Evolutionary conservation across 2,113 vertebrate genomes (phyloP).

Genomic region (Brevimyrus niger): DNA sequence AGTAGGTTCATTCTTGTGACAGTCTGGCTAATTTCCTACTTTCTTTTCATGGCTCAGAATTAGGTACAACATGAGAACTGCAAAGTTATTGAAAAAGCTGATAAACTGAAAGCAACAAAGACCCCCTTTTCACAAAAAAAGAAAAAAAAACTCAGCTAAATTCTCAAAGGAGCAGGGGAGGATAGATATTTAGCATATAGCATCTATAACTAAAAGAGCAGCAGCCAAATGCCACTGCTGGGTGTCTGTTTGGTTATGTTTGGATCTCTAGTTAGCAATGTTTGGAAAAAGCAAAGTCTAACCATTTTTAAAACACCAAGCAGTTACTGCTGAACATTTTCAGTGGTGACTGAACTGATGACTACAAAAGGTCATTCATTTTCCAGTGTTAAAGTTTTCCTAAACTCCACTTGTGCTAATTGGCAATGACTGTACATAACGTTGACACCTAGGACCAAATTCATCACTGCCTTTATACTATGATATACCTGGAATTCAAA

Average conservation of each 20-base stretch:
- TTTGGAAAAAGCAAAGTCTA: neutral
- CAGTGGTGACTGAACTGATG: neutral
- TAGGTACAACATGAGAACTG: neutral
- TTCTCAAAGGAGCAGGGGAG: neutral
- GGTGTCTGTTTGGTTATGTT: neutral
- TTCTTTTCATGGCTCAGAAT: neutral
- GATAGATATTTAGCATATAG: neutral
- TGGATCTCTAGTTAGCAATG: neutral
- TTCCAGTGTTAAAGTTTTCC: neutral
- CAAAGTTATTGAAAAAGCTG: neutral
- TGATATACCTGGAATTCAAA: neutral
- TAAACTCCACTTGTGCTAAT: neutral
- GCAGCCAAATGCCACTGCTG: neutral
- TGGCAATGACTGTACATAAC: neutral
- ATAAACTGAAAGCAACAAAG: neutral
- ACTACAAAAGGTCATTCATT: neutral
- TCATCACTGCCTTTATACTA: neutral
- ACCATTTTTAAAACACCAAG: neutral
- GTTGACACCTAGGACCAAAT: neutral
- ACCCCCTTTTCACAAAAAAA: neutral
- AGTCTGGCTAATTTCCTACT: neutral
- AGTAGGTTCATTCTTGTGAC: neutral
- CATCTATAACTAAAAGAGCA: neutral
- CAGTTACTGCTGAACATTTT: neutral
- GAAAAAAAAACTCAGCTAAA: too few relatives aligned